Evolutionary conservation across 2,888 invertebrate species (phyloP).

Genomic region (Xestia xanthographa): DNA sequence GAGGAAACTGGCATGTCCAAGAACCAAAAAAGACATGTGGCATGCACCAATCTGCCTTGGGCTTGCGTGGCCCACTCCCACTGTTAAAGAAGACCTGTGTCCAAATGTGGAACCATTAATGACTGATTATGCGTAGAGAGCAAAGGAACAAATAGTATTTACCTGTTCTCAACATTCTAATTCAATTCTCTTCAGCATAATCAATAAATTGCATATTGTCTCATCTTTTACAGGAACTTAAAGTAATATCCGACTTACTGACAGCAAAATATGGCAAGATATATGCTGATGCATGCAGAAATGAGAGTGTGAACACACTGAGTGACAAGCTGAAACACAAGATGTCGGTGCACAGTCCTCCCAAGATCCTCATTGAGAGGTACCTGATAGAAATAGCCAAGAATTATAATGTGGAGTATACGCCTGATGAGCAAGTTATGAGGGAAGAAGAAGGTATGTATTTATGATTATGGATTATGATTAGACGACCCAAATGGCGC

Average conservation of each 20-base stretch:
- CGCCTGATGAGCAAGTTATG: conserved; percentile 98
- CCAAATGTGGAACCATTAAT: neutral
- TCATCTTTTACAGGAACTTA: conserved; percentile 89
- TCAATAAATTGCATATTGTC: neutral
- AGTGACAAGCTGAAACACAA: conserved; percentile 98
- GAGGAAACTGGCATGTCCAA: neutral
- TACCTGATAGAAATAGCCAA: conserved; percentile 98
- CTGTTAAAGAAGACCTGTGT: neutral
- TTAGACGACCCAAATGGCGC: too few relatives aligned
- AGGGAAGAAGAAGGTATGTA: conserved; percentile 92
- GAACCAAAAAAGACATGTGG: neutral
- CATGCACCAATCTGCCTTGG: neutral
- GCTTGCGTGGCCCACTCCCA: neutral
- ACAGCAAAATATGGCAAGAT: conserved; percentile 98
- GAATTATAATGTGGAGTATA: conserved; percentile 98
- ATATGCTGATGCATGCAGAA: conserved; percentile 96
- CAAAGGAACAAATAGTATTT: neutral
- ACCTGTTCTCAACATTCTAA: neutral
- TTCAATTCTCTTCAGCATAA: neutral
- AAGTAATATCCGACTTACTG: conserved; percentile 96
- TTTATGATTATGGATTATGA: too few relatives aligned
- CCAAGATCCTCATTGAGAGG: conserved; percentile 98
- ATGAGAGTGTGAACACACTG: conserved; percentile 94
- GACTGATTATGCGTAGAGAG: neutral
- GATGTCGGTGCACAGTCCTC: conserved; percentile 98